Conservation (phyloP, 2,797 vertebrate species). For the Smutsia temminckii region DNA sequence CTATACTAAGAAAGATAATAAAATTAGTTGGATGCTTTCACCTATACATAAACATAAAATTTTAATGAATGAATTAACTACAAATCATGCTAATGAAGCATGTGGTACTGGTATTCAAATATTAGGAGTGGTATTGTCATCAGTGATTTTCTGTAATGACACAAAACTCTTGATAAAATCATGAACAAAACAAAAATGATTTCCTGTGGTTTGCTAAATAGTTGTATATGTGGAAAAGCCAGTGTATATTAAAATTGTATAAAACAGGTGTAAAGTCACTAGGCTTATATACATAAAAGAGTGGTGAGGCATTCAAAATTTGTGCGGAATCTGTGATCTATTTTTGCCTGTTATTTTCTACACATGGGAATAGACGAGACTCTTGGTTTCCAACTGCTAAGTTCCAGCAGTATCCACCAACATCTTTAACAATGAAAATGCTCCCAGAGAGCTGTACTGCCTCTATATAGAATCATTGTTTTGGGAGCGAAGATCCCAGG, state of each 20-base stretch:
- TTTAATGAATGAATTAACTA: background rate
- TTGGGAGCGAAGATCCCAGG: background rate
- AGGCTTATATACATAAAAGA: background rate
- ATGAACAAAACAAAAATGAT: background rate
- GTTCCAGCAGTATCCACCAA: background rate
- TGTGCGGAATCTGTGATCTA: background rate
- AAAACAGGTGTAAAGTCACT: background rate
- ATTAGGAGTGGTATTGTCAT: background rate
- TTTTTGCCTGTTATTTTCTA: background rate
- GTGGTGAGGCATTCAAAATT: background rate
- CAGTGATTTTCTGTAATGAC: background rate
- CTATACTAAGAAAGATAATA: background rate
- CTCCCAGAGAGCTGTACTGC: fast-evolving
- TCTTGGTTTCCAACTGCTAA: background rate
- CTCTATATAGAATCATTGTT: background rate
- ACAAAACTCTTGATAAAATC: background rate
- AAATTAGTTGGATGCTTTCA: background rate
- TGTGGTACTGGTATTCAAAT: background rate
- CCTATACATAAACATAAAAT: background rate
- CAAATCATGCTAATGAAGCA: background rate
- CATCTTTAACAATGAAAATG: background rate
- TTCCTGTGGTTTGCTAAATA: background rate
- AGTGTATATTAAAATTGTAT: background rate
- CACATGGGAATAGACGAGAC: background rate
- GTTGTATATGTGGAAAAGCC: background rate